Evolutionary conservation across 2,797 vertebrate species (phyloP), one percentile per base, ranked within the genome.

Genomic region (Anguilla obscura): DNA sequence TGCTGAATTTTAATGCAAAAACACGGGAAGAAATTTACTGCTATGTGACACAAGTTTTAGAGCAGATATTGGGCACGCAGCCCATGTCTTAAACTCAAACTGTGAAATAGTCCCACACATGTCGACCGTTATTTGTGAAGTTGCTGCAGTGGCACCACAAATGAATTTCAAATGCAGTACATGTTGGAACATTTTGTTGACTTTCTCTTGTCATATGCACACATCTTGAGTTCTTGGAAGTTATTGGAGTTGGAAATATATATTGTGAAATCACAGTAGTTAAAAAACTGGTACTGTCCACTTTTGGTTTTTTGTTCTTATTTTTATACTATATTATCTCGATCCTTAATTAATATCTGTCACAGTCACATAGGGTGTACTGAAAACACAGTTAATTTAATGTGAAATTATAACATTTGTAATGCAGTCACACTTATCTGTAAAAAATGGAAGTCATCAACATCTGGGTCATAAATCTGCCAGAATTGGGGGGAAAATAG

Each of bases 71-170:
- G 94, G 96, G 96, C 95, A 95, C 60, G 0, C 89, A 94, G 96
- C 95, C 96, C 95, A 96, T 50, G 48, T 69, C 76, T 88, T 82
- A 80, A 88, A 86, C n/a, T 40, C 40, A 36, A 86, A 63, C 71
- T 27, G 84, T 56, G 84, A 85, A 85, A 60, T 40, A 45, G 66
- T 84, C 89, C 52, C 92, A 95, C 95, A 96, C 95, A 95, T 95
- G 95, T 94, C 93, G 94, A 91, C 93, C 93, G 95, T 96, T 96
- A 96, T 94, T 96, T 95, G 92, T 94, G 95, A 96, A 96, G 95
- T 95, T 96, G 95, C 94, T 94, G 93, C 89, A 92, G 93, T 94
- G 95, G 93, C 93, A 94, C 93, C 92, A 91, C 93, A 93, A 94
- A 94, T 95, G 93, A 91, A 92, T 95, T 95, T 95, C 89, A 95